Percentiles rank a stretch among this genome's conserved stretches.
phyloP scores from a whole-genome alignment of 1,140 invertebrate species.

The Thalassaphorura encarpata region DNA sequence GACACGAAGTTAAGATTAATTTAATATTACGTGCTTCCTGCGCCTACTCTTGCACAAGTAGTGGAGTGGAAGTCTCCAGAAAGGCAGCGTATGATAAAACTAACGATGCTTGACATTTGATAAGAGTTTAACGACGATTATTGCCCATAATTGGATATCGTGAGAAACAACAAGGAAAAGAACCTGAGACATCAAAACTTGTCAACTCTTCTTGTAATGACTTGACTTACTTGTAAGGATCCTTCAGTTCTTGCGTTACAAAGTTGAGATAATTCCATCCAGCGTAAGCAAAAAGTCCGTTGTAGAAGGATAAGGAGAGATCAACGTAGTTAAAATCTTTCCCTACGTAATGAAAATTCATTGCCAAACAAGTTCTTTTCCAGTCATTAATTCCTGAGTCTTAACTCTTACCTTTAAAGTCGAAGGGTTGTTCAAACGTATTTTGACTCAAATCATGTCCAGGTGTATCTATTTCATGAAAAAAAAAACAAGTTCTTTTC shows the following conservation, averaged over 20 bases:
- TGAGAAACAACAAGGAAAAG: no score
- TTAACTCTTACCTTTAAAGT: slow-evolving; percentile 21
- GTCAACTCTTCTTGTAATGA: not conserved
- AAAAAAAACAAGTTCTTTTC: not conserved
- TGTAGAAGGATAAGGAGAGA: slow-evolving; percentile 77
- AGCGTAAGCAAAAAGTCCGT: slow-evolving; percentile 92
- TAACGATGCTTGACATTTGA: no score
- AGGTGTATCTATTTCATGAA: not conserved
- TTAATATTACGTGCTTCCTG: no score
- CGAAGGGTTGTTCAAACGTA: slow-evolving; percentile 13
- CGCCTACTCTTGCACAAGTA: no score
- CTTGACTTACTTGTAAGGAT: slow-evolving; percentile 70
- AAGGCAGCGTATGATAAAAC: no score
- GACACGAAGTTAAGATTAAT: no score
- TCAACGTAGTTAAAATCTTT: slow-evolving; percentile 28
- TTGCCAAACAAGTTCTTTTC: not conserved
- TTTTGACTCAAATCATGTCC: slow-evolving; percentile 6
- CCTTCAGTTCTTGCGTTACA: slow-evolving; percentile 85
- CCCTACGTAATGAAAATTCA: slow-evolving; percentile 5
- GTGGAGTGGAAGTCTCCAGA: no score
- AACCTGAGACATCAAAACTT: no score
- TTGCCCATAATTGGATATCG: no score
- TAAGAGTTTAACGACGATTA: no score
- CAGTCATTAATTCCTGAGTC: not conserved
- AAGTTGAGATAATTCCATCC: slow-evolving; percentile 74